Evolutionary conservation across 2,113 vertebrate species (phyloP).

Genomic region (Engystomops pustulosus): DNA sequence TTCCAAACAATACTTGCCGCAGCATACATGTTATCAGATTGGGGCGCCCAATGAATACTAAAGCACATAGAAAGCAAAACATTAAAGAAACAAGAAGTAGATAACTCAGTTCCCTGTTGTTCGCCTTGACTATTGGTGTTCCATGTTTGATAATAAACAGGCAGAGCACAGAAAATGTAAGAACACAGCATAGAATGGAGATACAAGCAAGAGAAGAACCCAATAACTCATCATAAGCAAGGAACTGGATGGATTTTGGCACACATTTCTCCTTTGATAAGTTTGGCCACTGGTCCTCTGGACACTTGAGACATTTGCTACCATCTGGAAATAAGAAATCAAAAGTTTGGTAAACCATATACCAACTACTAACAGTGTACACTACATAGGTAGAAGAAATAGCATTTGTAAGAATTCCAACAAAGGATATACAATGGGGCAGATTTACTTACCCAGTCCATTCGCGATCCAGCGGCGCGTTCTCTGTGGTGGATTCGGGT

Average conservation of each 20-base stretch:
- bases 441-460: too few species aligned
- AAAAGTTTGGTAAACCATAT: too few species aligned
- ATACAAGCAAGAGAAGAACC: slow-evolving; percentile 22
- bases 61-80: slow-evolving; percentile 56
- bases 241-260: slow-evolving; percentile 38
- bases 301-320: slow-evolving; percentile 35
- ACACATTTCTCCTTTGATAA: slow-evolving; percentile 20
- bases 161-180: slow-evolving; percentile 41
- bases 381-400: too few species aligned
- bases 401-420: too few species aligned
- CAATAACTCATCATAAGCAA: slow-evolving; percentile 39
- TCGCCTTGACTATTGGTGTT: slow-evolving; percentile 51
- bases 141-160: slow-evolving; percentile 23
- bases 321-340: slow-evolving; percentile 4
- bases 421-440: too few species aligned
- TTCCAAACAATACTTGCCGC: slow-evolving; percentile 39
- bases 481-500: too few species aligned
- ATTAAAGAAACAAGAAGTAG: slow-evolving; percentile 46
- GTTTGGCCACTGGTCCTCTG: slow-evolving; percentile 47
- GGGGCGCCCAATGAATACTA: slow-evolving; percentile 41
- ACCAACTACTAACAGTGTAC: too few species aligned
- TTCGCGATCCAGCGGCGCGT: too few species aligned
- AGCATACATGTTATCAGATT: slow-evolving; percentile 22
- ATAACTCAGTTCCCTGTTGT: slow-evolving; percentile 48
- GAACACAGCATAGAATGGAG: neutral